phyloP scores from a whole-genome alignment of 2,113 vertebrate genomes.

The Pomatorhinus ruficollis region DNA sequence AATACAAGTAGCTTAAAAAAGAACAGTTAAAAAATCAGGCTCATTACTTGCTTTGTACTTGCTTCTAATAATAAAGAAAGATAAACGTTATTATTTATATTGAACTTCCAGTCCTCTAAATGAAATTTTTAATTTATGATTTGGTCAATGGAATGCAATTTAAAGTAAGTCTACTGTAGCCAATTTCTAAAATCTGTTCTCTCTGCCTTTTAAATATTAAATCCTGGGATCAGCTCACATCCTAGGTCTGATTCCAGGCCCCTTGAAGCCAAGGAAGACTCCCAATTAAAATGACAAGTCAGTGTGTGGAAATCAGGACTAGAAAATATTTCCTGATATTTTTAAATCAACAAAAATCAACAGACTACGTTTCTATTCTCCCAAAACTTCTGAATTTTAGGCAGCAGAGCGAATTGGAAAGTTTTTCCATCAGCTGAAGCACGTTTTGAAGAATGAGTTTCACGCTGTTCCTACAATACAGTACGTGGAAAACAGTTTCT shows the following conservation, averaged over 20 bases:
- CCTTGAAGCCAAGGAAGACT: background rate
- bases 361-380: fast-evolving
- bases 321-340: background rate
- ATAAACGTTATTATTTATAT: background rate
- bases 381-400: slow-evolving; percentile 34
- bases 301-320: background rate
- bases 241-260: background rate
- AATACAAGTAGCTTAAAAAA: background rate
- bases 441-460: background rate
- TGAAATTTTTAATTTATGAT: background rate
- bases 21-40: background rate
- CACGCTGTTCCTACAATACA: slow-evolving; percentile 39
- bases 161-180: background rate
- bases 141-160: background rate
- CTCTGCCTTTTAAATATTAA: background rate
- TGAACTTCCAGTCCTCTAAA: background rate
- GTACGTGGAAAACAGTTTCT: slow-evolving; percentile 73
- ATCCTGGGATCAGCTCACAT: background rate
- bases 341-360: background rate
- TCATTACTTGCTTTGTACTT: background rate
- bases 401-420: slow-evolving; percentile 63
- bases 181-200: background rate
- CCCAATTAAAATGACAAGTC: background rate
- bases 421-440: slow-evolving; percentile 62
- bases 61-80: background rate